Evolutionary conservation across 1,140 invertebrate genomes (phyloP).

Genomic region (Ylistrum balloti): DNA sequence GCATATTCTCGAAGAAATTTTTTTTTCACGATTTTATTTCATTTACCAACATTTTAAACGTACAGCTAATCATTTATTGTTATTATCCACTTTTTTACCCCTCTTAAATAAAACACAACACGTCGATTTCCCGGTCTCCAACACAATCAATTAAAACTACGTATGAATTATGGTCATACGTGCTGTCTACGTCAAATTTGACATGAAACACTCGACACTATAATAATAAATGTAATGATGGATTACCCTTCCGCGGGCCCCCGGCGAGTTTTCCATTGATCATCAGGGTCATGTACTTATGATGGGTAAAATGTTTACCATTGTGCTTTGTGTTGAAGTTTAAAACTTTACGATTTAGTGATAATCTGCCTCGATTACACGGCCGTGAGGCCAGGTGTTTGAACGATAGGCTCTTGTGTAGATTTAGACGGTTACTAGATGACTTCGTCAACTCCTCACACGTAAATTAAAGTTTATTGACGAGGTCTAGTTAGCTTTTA

Average conservation of each 20-base stretch:
- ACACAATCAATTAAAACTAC: not conserved
- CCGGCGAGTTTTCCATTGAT: not conserved
- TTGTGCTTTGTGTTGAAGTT: constrained; percentile 27
- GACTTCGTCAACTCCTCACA: not conserved
- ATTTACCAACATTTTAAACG: too few species aligned
- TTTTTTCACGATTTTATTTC: too few species aligned
- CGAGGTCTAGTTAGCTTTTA: too few species aligned
- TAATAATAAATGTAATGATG: not conserved
- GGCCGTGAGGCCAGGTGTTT: not conserved
- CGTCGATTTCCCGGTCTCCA: not conserved
- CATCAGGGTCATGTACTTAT: not conserved
- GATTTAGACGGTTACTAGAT: not conserved
- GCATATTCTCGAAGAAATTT: too few species aligned
- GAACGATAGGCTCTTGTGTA: not conserved
- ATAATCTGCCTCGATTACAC: constrained; percentile 1
- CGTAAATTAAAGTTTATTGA: too few species aligned
- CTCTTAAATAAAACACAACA: too few species aligned
- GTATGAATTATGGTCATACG: not conserved
- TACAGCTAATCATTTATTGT: too few species aligned
- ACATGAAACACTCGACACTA: not conserved
- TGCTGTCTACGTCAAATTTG: not conserved
- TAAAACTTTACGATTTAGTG: not conserved
- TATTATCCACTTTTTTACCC: too few species aligned
- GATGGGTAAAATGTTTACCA: constrained; percentile 38
- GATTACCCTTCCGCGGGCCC: not conserved